Evolutionary conservation across 1,140 invertebrate genomes (phyloP), one percentile per base, ranked within the genome.

Genomic region (Pectinophora gossypiella): DNA sequence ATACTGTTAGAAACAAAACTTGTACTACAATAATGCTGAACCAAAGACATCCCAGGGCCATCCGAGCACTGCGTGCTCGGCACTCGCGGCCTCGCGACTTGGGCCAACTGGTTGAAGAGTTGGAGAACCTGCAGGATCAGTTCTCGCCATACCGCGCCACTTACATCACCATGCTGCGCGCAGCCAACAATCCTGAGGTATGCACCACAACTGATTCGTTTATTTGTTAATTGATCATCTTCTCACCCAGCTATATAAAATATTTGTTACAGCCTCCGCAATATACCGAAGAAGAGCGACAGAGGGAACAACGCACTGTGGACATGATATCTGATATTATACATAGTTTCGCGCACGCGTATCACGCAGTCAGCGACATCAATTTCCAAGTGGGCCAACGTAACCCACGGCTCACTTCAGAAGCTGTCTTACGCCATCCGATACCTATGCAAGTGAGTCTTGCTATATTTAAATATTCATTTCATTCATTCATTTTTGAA

Each of bases 321-420:
- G 92, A 94, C 65, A 85, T 92, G 12, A 93, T 96, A 0, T 93
- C 93, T 0, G 93, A 95, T 76, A 89, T 94, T 18, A 89, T 97
- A 56, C 97, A 98, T 74, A 93, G 92, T 49, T 85, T 98, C 48
- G 91, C 95, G 4, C 97, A 98, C 73, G 93, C 94, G 18, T 94
- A 95, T 76, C 97, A 98, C 77, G 92, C 93, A 2, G 85, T 97
- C 7, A 97, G 95, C 72, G 97, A 98, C 19, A 59, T 84, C 19
- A 67, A 55, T 7, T 63, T 78, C 23, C 45, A 64, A 10, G 47
- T 78, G 16, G 56, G 61, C 0, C 64, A 61, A 9, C 45, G 52
- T 0, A 50, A 52, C 19, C 58, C 65, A 4, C 68, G 70, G 0
- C 64, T 81, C n/a, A 69, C 56, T 0, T 70, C 77, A 0, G 80